Percentiles rank a stretch among this genome's conserved stretches.
phyloP scores from a whole-genome alignment of 2,888 invertebrate genomes.

The Elegia similella region DNA sequence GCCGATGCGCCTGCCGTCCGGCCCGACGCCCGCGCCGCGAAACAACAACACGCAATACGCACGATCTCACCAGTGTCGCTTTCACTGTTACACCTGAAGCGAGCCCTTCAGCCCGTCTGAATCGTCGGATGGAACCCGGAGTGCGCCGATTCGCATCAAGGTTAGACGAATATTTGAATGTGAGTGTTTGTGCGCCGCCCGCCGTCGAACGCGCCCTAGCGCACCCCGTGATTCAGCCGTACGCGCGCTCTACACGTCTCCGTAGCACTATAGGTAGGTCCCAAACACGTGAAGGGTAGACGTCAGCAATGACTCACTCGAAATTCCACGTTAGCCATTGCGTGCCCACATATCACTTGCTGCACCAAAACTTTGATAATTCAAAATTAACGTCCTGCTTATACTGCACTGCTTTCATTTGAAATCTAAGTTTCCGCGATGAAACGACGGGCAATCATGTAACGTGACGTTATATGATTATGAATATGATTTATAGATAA shows the following conservation, averaged over 20 bases:
- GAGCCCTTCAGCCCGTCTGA: conserved; percentile 73
- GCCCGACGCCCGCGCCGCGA: conserved; percentile 65
- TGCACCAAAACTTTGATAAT: conserved; percentile 4
- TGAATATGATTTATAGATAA: background rate
- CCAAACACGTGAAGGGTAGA: conserved; percentile 54
- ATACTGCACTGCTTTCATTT: background rate
- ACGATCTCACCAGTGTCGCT: conserved; percentile 52
- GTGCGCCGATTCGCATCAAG: conserved; percentile 81
- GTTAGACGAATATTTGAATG: conserved; percentile 79
- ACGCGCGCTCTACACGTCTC: conserved; percentile 52
- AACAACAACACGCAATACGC: conserved; percentile 40
- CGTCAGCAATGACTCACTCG: conserved; percentile 58
- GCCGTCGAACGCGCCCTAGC: conserved; percentile 56
- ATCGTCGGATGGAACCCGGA: conserved; percentile 80
- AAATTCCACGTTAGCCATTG: conserved; percentile 40
- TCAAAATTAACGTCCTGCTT: background rate
- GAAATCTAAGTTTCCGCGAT: background rate
- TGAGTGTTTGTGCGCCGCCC: conserved; percentile 76
- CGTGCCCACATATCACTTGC: conserved; percentile 20
- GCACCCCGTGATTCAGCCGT: conserved; percentile 61
- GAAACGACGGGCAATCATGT: background rate
- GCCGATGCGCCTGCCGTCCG: conserved; percentile 75
- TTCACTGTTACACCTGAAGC: conserved; percentile 67
- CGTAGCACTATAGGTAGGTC: conserved; percentile 66
- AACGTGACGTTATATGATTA: background rate